Evolutionary conservation across 1,140 invertebrate genomes (phyloP), one percentile per base, ranked within the genome.

Genomic region (Uloborus diversus): DNA sequence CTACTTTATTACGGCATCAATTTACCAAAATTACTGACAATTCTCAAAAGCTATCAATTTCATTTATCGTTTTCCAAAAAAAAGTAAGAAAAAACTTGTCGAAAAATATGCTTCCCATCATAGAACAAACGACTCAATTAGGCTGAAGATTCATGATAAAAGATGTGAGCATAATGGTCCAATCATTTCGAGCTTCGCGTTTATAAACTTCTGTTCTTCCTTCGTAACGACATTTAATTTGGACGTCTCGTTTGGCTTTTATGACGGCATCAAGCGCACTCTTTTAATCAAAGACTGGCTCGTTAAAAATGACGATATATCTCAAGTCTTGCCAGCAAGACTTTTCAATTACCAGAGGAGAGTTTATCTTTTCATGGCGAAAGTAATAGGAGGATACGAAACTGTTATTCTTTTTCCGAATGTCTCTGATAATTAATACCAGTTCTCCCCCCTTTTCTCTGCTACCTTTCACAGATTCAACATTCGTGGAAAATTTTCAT

Each of bases 351-450:
- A 78, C 42, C 47, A 30, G 47, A 27, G 61, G 28, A 42, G 23
- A 73, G 73, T 78, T 78, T 78, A 78, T 78, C 73, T 78, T 78
- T 78, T 33, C 33, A 14, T 20, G 32, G 32, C 27, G 13, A 5
- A 53, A 42, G 7, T 17, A 42, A 17, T 7, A 42, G 37, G 37
- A 42, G 7, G 37, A 7, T 9, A 20, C 30, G n/a, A 47, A 47
- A 30, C 66, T 78, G 42, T 78, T 66, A 78, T 78, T 78, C 73
- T 78, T 73, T 78, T 78, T 65, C 62, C 47, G 73, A 78, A 78
- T 78, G 59, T 66, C 73, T 56, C 37, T 51, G 61, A 78, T 78
- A 78, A 78, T 78, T 78, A 78, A 78, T 78, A 51, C 62, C 66
- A 14, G 17, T 23, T 35, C 28, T 20, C 17, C 13, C 47, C 32